Evolutionary conservation across 2,888 invertebrate genomes (phyloP).

Genomic region (Habrosyne pyritoides): DNA sequence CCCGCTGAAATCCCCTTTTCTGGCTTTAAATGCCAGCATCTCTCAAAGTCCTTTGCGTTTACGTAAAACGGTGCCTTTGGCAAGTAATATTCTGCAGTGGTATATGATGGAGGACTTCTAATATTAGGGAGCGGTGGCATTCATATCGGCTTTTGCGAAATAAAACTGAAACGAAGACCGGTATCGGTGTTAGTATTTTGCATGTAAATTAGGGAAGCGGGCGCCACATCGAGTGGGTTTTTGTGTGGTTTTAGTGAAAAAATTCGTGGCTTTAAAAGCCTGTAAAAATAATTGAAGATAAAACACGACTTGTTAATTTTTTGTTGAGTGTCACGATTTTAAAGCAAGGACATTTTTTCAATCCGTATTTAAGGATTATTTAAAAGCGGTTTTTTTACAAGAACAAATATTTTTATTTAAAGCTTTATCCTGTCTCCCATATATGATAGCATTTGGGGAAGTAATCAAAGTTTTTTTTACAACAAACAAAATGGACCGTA

Average conservation of each 20-base stretch:
- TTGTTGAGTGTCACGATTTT: background rate
- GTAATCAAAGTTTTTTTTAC: too few relatives aligned
- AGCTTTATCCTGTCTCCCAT: too few relatives aligned
- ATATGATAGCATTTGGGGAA: too few relatives aligned
- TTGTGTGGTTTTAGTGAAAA: background rate
- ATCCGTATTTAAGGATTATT: background rate
- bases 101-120: slow-evolving; percentile 49
- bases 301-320: background rate
- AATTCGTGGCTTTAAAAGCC: background rate
- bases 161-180: slow-evolving; percentile 30
- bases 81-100: slow-evolving; percentile 50
- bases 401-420: too few relatives aligned
- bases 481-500: too few relatives aligned
- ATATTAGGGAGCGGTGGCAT: slow-evolving; percentile 46
- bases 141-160: slow-evolving; percentile 46
- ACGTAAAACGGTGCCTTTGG: slow-evolving; percentile 49
- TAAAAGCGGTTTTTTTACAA: too few relatives aligned
- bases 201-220: slow-evolving; percentile 8
- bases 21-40: slow-evolving; percentile 39
- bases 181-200: slow-evolving; percentile 5
- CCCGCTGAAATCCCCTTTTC: slow-evolving; percentile 37
- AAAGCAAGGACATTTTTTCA: background rate
- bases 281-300: background rate
- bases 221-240: background rate
- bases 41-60: slow-evolving; percentile 53